Evolutionary conservation across 1,140 invertebrate species (phyloP).

Genomic region (Parapsyche elsis): DNA sequence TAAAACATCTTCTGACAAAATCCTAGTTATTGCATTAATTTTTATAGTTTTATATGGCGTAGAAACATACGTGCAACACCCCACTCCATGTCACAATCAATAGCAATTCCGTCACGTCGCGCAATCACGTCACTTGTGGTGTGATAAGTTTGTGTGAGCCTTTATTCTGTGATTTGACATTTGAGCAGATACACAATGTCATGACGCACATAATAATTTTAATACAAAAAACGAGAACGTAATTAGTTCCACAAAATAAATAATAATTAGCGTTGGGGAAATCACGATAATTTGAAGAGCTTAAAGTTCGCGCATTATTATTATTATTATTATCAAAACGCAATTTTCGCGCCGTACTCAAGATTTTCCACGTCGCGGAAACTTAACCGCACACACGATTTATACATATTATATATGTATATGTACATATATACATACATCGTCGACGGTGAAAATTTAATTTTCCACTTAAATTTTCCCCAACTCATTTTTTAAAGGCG

Average conservation of each 20-base stretch:
- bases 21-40: too few relatives aligned
- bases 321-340: neutral
- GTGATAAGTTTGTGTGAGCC: too few relatives aligned
- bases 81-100: too few relatives aligned
- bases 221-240: too few relatives aligned
- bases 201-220: too few relatives aligned
- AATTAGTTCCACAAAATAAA: neutral
- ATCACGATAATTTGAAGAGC: neutral
- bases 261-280: slow-evolving; percentile 6
- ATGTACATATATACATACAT: neutral
- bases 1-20: too few relatives aligned
- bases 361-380: neutral
- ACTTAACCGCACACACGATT: neutral
- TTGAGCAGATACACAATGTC: too few relatives aligned
- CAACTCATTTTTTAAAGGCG: neutral
- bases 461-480: neutral
- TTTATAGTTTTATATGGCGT: too few relatives aligned
- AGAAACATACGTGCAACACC: too few relatives aligned
- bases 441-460: slow-evolving; percentile 18
- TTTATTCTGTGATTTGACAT: too few relatives aligned
- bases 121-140: too few relatives aligned
- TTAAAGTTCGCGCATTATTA: slow-evolving; percentile 21
- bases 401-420: neutral
- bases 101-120: too few relatives aligned
- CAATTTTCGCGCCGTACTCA: neutral